Evolutionary conservation across 2,113 vertebrate genomes (phyloP).

Genomic region (Grammomys dolichurus): DNA sequence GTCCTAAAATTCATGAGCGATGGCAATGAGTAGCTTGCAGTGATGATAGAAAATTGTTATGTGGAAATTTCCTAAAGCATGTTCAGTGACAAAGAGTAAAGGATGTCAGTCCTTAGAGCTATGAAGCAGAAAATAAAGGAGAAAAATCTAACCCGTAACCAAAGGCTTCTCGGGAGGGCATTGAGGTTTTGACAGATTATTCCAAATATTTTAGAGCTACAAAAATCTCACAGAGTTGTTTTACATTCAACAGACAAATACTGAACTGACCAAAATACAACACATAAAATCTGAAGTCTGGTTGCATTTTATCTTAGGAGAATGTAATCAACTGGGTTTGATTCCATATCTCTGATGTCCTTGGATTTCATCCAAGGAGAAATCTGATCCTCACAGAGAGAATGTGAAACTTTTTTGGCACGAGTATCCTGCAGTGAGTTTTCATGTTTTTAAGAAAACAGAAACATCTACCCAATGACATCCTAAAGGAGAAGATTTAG

Average conservation of each 20-base stretch:
- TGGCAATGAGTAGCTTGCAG: background rate
- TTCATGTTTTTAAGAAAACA: background rate
- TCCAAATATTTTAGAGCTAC: background rate
- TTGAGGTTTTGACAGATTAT: background rate
- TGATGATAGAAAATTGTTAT: background rate
- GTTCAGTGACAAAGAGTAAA: no score
- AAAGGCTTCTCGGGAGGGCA: background rate
- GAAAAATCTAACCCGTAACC: background rate
- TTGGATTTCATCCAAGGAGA: background rate
- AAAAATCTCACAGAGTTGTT: background rate
- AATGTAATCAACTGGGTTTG: background rate
- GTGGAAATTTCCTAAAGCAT: no score
- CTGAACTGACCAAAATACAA: no score
- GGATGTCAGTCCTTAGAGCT: no score
- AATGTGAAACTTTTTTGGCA: background rate
- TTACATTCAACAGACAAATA: background rate
- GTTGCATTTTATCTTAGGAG: background rate
- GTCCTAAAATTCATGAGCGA: no score
- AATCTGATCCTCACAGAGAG: background rate
- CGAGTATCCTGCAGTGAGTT: background rate
- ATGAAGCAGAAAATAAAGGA: no score
- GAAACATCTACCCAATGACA: background rate
- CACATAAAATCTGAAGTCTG: background rate
- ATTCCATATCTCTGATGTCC: background rate
- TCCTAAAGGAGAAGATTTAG: background rate